A percentile compares a stretch with the other conserved stretches of the same genome.
These are phyloP conservation scores for Euborellia annulipes DNA, from an alignment of 1,140 invertebrate species.

Conservation along the genomic window DNA sequence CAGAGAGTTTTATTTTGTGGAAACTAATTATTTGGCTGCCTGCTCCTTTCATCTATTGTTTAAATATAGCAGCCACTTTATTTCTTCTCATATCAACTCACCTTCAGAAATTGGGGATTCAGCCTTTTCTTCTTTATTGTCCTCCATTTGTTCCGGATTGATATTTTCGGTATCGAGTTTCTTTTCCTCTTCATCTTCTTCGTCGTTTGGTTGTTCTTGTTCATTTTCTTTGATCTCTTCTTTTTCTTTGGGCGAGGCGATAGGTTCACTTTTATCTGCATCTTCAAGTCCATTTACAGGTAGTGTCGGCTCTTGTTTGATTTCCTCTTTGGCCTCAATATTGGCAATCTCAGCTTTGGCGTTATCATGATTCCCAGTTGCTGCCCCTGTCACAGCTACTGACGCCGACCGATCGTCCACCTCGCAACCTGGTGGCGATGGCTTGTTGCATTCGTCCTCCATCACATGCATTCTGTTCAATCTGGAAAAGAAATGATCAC, in stretches of 20 bases:
- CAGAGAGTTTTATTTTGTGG: too few species aligned
- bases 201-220: not conserved
- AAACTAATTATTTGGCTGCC: too few species aligned
- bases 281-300: not conserved
- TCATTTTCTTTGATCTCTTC: not conserved
- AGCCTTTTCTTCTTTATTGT: not conserved
- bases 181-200: not conserved
- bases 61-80: too few species aligned
- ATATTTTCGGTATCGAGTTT: not conserved
- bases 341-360: not conserved
- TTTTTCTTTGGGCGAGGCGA: not conserved
- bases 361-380: too few species aligned
- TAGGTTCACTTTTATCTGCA: not conserved
- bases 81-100: too few species aligned
- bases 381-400: too few species aligned
- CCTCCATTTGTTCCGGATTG: not conserved
- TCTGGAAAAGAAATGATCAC: too few species aligned
- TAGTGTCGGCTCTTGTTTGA: not conserved
- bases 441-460: slow-evolving; percentile 28
- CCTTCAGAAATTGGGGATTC: too few species aligned
- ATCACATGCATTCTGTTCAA: slow-evolving; percentile 29
- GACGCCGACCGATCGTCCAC: too few species aligned
- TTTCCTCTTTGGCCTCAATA: not conserved
- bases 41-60: too few species aligned
- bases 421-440: slow-evolving; percentile 18